Evolutionary conservation across 2,888 invertebrate species (phyloP), one percentile per base, ranked within the genome.

Genomic region (Lasioglossum marginatum): DNA sequence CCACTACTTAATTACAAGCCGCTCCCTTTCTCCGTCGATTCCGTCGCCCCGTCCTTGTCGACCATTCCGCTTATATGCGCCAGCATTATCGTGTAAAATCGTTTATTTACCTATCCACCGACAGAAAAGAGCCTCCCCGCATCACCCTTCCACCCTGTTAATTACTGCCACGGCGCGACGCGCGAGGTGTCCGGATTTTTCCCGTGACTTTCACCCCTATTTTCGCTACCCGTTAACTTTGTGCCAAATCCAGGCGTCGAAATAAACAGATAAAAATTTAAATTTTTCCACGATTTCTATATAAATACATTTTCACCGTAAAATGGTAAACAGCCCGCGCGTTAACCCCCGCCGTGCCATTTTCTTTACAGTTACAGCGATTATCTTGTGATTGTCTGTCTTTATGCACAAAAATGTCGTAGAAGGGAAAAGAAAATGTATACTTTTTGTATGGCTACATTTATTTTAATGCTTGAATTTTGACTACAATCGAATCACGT

Each of bases 1-100:
- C 83, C 81, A 77, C 83, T 86, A 83, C 81, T 86, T 87, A 83
- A 86, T 87, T 86, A 87, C 87, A 60, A 70, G 81, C 78, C 86
- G 76, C 86, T 43, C 57, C 66, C 79, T 52, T 82, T 77, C 82
- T 66, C 60, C 63, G 76, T 66, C 82, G 82, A 82, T 82, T 79
- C 79, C 71, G 34, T 60, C 63, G 19, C 19, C 16, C 19, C 48
- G n/a, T 31, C 71, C 19, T 70, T 31, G 0, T 48, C 40, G 14
- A 48, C 45, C 37, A 48, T 23, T 19, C 23, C 43, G 6, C 75
- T 79, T 70, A 45, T 48, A 6, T 45, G 74, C 57, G 10, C 63
- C 16, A 71, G 77, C 63, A 71, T 77, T 79, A 70, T 57, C 79
- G 63, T 37, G 80, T 37, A 66, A 77, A 77, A 74, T 85, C 40